Evolutionary conservation across 2,113 vertebrate genomes (phyloP).

Genomic region (Crotalus horridus): DNA sequence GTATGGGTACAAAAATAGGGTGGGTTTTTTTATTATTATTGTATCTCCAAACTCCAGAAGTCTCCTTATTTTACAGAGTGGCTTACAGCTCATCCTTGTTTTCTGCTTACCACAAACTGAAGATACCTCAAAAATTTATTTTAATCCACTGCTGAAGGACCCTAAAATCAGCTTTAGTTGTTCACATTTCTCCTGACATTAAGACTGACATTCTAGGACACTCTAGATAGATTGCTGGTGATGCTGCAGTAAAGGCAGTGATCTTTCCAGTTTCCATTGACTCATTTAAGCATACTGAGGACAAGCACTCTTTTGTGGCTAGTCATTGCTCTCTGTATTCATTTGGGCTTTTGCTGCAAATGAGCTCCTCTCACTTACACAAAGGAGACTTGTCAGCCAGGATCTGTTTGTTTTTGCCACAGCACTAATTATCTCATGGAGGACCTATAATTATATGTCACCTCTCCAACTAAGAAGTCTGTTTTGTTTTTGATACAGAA

Average conservation of each 20-base stretch:
- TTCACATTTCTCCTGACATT: not conserved
- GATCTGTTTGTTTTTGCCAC: not conserved
- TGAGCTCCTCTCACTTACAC: not conserved
- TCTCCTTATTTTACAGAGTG: not conserved
- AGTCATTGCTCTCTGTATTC: not conserved
- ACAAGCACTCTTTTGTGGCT: not conserved
- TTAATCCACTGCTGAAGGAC: not conserved
- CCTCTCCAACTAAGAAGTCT: not conserved
- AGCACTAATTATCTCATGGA: not conserved
- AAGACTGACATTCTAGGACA: not conserved
- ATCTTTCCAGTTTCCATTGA: not conserved
- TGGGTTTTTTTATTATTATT: not conserved
- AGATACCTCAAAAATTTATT: not conserved
- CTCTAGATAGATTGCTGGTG: not conserved
- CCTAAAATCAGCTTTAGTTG: not conserved
- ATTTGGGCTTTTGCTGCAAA: not conserved
- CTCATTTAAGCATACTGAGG: not conserved
- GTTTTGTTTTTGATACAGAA: not conserved
- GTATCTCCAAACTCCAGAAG: not conserved
- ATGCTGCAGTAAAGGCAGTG: not conserved
- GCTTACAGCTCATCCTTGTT: not conserved
- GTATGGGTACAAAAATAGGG: not conserved
- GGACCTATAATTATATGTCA: not conserved
- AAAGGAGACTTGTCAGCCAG: not conserved
- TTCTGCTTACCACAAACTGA: not conserved